Evolutionary conservation across 2,113 vertebrate genomes (phyloP).

Genomic region (Pterocles burchelli): DNA sequence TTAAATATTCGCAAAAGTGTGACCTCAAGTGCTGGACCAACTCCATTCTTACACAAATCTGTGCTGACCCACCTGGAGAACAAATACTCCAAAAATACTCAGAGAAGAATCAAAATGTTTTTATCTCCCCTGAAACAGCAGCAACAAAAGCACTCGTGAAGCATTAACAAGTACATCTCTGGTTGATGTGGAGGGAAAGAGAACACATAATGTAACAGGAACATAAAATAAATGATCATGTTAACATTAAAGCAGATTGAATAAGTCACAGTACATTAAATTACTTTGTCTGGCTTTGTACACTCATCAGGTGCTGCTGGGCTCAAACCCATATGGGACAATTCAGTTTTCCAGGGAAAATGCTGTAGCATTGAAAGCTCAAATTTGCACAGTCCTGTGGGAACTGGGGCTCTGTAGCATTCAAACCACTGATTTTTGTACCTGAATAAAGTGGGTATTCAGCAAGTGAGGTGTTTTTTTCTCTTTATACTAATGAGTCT

Average conservation of each 20-base stretch:
- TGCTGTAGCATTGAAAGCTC: neutral
- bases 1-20: neutral
- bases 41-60: neutral
- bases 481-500: neutral
- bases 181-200: neutral
- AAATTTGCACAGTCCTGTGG: neutral
- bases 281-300: constrained; percentile 17
- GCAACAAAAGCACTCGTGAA: neutral
- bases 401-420: neutral
- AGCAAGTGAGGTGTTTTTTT: neutral
- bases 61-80: fast-evolving
- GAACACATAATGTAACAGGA: neutral
- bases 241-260: constrained; percentile 52
- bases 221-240: constrained; percentile 51
- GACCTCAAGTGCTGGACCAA: neutral
- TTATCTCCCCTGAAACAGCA: neutral
- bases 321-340: neutral
- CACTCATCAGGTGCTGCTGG: neutral
- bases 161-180: neutral
- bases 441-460: neutral
- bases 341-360: neutral
- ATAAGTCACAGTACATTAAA: constrained; percentile 61
- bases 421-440: neutral
- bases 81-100: neutral
- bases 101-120: neutral